These are phyloP conservation scores for Hirundichthys speculiger DNA, from an alignment of 2,113 vertebrate genomes.

Conservation along the genomic window DNA sequence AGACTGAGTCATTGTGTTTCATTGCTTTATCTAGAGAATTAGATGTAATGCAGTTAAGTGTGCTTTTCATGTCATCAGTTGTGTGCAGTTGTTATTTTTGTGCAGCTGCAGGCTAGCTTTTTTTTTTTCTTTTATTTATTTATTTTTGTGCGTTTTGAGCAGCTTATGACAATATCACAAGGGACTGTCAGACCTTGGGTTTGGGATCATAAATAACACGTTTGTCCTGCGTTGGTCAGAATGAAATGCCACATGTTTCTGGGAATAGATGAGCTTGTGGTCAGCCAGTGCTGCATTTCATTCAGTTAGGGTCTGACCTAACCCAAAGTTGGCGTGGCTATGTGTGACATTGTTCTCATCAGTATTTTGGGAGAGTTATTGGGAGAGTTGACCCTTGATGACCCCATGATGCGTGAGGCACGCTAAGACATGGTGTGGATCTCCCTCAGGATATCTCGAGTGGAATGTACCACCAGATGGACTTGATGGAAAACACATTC, in stretches of 20 bases:
- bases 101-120: neutral
- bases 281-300: slow-evolving; percentile 11
- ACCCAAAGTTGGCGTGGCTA: slow-evolving; percentile 1
- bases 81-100: slow-evolving; percentile 27
- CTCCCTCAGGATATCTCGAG: slow-evolving; percentile 57
- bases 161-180: slow-evolving; percentile 18
- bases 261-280: slow-evolving; percentile 10
- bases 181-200: neutral
- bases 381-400: slow-evolving; percentile 45
- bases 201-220: slow-evolving; percentile 5
- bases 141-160: slow-evolving; percentile 17
- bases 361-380: slow-evolving; percentile 32
- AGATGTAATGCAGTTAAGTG: slow-evolving; percentile 21
- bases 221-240: neutral
- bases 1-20: slow-evolving; percentile 7
- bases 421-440: slow-evolving; percentile 35
- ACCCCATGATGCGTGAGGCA: slow-evolving; percentile 43
- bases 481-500: slow-evolving; percentile 73
- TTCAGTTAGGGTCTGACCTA: neutral
- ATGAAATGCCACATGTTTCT: slow-evolving; percentile 2
- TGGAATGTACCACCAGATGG: slow-evolving; percentile 74
- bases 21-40: slow-evolving; percentile 16
- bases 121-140: neutral
- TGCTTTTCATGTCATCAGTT: slow-evolving; percentile 30
- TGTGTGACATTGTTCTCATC: slow-evolving; percentile 12